Evolutionary conservation across 2,888 invertebrate genomes (phyloP), one percentile per base, ranked within the genome.

Genomic region (Schrankia costaestrigalis): DNA sequence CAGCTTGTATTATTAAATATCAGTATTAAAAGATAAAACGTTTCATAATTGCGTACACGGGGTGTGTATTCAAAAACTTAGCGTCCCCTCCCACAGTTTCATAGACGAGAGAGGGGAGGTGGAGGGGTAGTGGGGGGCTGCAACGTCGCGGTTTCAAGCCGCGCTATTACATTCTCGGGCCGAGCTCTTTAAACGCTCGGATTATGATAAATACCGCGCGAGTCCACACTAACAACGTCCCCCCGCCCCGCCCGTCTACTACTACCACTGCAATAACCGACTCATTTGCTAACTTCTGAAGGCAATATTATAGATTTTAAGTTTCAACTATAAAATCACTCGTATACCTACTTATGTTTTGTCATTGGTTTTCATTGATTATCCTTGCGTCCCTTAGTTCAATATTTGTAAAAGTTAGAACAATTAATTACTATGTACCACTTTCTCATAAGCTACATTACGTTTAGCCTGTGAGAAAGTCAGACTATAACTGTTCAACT

Each of bases 11-110:
- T n/a, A n/a, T n/a, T n/a, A n/a, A n/a, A n/a, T n/a, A n/a, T n/a
- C n/a, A n/a, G n/a, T n/a, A n/a, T n/a, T n/a, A n/a, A n/a, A n/a
- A n/a, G n/a, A n/a, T n/a, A n/a, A n/a, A n/a, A n/a, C n/a, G n/a
- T n/a, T n/a, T n/a, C n/a, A n/a, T n/a, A 54, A 59, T 54, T 57
- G 56, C 56, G 35, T 40, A 32, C 41, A 45, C 46, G 31, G 37
- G 31, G 44, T 46, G 41, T 48, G 47, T 53, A 53, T 51, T 50
- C 49, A 44, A 42, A 47, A 49, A 50, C 36, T 49, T 11, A 11
- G 1, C 11, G 19, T 15, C 11, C 1, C 9, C 8, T 15, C n/a
- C 1, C 35, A 1, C 11, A 19, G n/a, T n/a, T n/a, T 2, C 19
- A n/a, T n/a, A n/a, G 19, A 19, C 19, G 7, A 19, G 7, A 4